Evolutionary conservation across 2,888 invertebrate genomes (phyloP), one percentile per base, ranked within the genome.

Genomic region (Nomada ruficornis): DNA sequence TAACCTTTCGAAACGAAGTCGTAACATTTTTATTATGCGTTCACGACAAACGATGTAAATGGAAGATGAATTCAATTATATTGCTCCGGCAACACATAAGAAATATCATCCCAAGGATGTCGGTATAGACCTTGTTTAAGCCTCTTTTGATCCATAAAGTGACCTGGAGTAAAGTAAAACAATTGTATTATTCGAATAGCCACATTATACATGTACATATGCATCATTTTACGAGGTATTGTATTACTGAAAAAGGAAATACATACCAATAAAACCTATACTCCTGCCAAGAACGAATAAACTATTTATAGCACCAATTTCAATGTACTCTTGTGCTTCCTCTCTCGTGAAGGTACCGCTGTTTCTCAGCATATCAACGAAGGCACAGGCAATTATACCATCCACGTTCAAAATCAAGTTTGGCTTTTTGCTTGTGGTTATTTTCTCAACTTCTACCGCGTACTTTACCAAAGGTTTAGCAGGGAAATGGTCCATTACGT

Each of bases 51-150:
- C 77, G 80, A 88, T 78, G 59, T 74, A 76, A 77, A 77, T 80
- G 79, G 80, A 79, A 80, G 69, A 73, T 79, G 72, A 77, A 67
- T 76, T 73, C 67, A 94, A 87, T 95, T 94, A 92, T 96, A 96
- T 91, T 96, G 96, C 90, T 97, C 97, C 7, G 97, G 97, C 92
- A 98, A 94, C 82, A 97, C 96, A 93, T 97, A 97, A 0, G 97
- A 97, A 94, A 99, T 99, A 94, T 99, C 99, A 94, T 99, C 99
- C 99, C 99, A 99, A 0, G 99, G 99, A 94, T 99, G 99, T 89
- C 99, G 97, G 95, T 99, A 99, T 5, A 99, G 95, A 10, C 99
- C 99, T 95, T 99, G 99, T 93, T 99, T 99, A 94, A 99, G 96
- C 86, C 99, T 96, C 95, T 98, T 99, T 95, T 99, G 99, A 94